These are phyloP conservation scores for Poeciliopsis presidionis DNA, from an alignment of 2,797 vertebrate species.

Conservation along the genomic window DNA sequence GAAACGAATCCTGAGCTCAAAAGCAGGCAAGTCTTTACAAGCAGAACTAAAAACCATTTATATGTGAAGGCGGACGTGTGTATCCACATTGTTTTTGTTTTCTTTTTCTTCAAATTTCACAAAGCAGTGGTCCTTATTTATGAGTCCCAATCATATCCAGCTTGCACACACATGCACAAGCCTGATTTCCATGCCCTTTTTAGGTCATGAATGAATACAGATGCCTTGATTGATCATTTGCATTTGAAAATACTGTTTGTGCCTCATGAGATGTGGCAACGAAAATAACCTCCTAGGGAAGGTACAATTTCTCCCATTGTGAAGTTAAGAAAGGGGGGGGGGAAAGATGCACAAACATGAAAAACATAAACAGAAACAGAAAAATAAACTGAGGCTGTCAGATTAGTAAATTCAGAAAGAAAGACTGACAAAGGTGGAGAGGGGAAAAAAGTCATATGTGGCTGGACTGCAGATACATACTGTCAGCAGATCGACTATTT, in stretches of 20 bases:
- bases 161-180: not conserved
- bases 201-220: not conserved
- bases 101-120: not conserved
- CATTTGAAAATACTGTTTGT: slow-evolving; percentile 5
- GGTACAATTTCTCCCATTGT: not conserved
- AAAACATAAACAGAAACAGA: not conserved
- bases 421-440: not conserved
- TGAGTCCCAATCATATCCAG: not conserved
- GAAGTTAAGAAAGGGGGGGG: not conserved
- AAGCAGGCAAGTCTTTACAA: not conserved
- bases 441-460: not conserved
- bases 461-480: too few species aligned
- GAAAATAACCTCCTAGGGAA: not conserved
- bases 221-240: slow-evolving; percentile 7
- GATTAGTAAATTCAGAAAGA: not conserved
- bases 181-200: not conserved
- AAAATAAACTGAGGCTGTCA: not conserved
- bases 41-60: not conserved
- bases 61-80: not conserved
- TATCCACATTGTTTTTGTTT: not conserved
- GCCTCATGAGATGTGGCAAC: not conserved
- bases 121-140: not conserved
- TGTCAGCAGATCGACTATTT: too few species aligned
- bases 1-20: not conserved
- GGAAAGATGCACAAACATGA: not conserved